A percentile compares a stretch with the other conserved stretches of the same genome.
phyloP scores from a whole-genome alignment of 2,888 invertebrate genomes.

The Leptarthrus brevirostris region DNA sequence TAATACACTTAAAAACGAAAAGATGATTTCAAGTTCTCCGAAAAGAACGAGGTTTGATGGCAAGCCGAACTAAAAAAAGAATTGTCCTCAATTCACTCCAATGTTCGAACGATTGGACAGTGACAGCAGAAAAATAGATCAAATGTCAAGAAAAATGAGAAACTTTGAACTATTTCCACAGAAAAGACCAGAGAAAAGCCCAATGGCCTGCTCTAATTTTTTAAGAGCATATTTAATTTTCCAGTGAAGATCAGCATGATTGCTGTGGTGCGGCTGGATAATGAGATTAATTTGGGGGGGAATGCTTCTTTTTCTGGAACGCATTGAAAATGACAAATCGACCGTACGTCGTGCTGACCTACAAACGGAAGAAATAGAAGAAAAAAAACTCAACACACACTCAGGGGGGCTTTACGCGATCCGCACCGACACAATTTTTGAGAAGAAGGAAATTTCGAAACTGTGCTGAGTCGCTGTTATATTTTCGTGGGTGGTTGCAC shows the following conservation, averaged over 20 bases:
- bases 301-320: too few relatives aligned
- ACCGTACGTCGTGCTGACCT: too few relatives aligned
- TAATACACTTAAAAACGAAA: not conserved
- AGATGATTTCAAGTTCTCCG: slow-evolving; percentile 17
- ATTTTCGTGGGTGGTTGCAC: slow-evolving; percentile 27
- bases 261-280: too few relatives aligned
- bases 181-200: not conserved
- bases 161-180: not conserved
- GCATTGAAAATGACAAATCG: too few relatives aligned
- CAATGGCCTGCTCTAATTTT: too few relatives aligned
- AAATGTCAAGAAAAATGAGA: slow-evolving; percentile 26
- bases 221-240: too few relatives aligned
- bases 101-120: not conserved
- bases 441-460: slow-evolving; percentile 16
- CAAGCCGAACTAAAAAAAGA: slow-evolving; percentile 38
- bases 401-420: too few relatives aligned
- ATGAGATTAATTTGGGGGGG: too few relatives aligned
- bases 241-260: too few relatives aligned
- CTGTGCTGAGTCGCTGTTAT: not conserved
- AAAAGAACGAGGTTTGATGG: not conserved
- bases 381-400: too few relatives aligned
- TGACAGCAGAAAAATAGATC: slow-evolving; percentile 24
- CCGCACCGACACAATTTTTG: too few relatives aligned
- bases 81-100: slow-evolving; percentile 34
- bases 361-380: too few relatives aligned